These are phyloP conservation scores for Cyclophora albipunctata DNA, from an alignment of 2,888 invertebrate species.

Conservation along the genomic window DNA sequence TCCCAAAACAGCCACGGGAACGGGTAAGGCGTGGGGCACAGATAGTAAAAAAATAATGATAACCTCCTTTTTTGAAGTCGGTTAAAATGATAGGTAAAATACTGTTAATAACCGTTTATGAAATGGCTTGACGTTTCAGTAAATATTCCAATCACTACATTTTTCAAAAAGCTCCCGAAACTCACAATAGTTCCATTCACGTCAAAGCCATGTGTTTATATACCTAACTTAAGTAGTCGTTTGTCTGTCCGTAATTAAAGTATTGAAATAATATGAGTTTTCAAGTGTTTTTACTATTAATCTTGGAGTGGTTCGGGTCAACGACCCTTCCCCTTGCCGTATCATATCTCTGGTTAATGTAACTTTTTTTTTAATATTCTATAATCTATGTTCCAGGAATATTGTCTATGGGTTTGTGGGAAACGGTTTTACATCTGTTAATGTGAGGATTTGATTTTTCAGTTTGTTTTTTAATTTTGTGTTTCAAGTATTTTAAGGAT, in stretches of 20 bases:
- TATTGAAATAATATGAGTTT: constrained; percentile 73
- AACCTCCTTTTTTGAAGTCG: too few species aligned
- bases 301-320: constrained; percentile 62
- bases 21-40: too few species aligned
- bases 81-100: too few species aligned
- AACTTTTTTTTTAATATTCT: constrained; percentile 43
- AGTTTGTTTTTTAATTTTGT: too few species aligned
- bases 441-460: constrained; percentile 2
- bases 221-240: constrained; percentile 43
- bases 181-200: constrained; percentile 12
- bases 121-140: background rate
- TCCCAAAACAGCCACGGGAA: too few species aligned
- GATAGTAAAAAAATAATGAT: too few species aligned
- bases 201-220: constrained; percentile 64
- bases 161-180: too few species aligned
- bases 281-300: constrained; percentile 75
- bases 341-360: constrained; percentile 64
- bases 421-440: background rate
- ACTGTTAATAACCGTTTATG: background rate
- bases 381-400: constrained; percentile 10
- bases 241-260: constrained; percentile 61
- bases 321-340: constrained; percentile 59
- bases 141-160: too few species aligned
- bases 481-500: too few species aligned
- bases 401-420: constrained; percentile 25